Evolutionary conservation across 2,888 invertebrate species (phyloP).

Genomic region (Apotomis turbidana): DNA sequence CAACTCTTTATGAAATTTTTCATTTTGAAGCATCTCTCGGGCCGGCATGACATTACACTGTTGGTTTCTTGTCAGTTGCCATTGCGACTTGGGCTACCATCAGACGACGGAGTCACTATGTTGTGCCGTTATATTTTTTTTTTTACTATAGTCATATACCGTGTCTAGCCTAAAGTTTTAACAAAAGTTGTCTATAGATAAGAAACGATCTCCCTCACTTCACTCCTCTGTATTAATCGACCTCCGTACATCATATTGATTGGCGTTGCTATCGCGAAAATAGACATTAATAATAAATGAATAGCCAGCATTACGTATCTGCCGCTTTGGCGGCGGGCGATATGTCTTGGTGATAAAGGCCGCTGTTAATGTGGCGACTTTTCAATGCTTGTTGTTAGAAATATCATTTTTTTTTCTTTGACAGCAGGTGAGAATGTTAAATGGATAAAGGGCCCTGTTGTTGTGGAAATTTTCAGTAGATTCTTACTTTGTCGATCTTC

Average conservation of each 20-base stretch:
- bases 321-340: slow-evolving; percentile 46
- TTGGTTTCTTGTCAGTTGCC: too few relatives aligned
- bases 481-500: too few relatives aligned
- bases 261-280: slow-evolving; percentile 36
- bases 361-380: slow-evolving; percentile 29
- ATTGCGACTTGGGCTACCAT: too few relatives aligned
- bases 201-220: background rate
- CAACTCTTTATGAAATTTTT: too few relatives aligned
- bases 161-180: background rate
- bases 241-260: slow-evolving; percentile 33
- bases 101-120: background rate
- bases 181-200: background rate
- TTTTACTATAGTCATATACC: too few relatives aligned
- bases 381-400: background rate
- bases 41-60: too few relatives aligned
- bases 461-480: too few relatives aligned
- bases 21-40: too few relatives aligned
- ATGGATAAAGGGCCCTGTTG: too few relatives aligned
- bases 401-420: too few relatives aligned
- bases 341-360: slow-evolving; percentile 50
- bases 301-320: slow-evolving; percentile 55
- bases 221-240: slow-evolving; percentile 22
- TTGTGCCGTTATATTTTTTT: too few relatives aligned
- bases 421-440: too few relatives aligned
- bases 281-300: slow-evolving; percentile 61